These are phyloP conservation scores for Asteroscopus sphinx DNA, from an alignment of 2,888 invertebrate species.

Conservation along the genomic window DNA sequence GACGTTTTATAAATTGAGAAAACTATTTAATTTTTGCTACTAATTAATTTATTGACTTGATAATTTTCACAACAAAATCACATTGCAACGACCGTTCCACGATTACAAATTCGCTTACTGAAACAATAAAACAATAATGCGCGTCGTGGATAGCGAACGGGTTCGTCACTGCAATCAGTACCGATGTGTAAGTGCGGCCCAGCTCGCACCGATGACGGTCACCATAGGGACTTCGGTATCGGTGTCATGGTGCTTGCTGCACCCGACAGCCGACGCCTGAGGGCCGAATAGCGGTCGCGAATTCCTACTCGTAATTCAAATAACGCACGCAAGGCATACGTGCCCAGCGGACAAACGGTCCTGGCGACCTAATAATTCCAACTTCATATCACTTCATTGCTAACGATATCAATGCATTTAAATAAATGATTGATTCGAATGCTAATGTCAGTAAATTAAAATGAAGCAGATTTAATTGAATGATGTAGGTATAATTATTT, in stretches of 20 bases:
- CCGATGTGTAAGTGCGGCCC: conserved; percentile 68
- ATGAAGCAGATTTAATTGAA: conserved; percentile 5
- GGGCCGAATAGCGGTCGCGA: conserved; percentile 88
- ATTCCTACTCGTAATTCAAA: conserved; percentile 89
- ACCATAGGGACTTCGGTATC: conserved; percentile 81
- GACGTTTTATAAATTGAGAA: conserved; percentile 18
- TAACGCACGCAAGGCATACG: conserved; percentile 81
- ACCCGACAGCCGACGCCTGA: conserved; percentile 65
- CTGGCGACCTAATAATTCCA: conserved; percentile 83
- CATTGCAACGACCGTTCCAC: conserved; percentile 78
- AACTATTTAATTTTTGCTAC: conserved; percentile 7
- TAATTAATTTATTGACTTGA: conserved; percentile 17
- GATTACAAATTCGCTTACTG: conserved; percentile 81
- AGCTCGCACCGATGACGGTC: conserved; percentile 63
- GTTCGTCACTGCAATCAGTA: conserved; percentile 79
- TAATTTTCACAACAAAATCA: conserved; percentile 49
- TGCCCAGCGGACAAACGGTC: conserved; percentile 83
- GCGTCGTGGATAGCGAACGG: conserved; percentile 77
- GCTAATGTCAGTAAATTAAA: conserved; percentile 27
- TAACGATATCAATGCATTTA: conserved; percentile 65
- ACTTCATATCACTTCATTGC: conserved; percentile 72
- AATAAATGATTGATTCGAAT: conserved; percentile 44
- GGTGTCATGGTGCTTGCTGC: conserved; percentile 83
- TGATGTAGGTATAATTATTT: not conserved
- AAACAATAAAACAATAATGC: conserved; percentile 79